These are phyloP conservation scores for Chlamydotis undulata DNA, from an alignment of 2,113 vertebrate species.

Conservation along the genomic window DNA sequence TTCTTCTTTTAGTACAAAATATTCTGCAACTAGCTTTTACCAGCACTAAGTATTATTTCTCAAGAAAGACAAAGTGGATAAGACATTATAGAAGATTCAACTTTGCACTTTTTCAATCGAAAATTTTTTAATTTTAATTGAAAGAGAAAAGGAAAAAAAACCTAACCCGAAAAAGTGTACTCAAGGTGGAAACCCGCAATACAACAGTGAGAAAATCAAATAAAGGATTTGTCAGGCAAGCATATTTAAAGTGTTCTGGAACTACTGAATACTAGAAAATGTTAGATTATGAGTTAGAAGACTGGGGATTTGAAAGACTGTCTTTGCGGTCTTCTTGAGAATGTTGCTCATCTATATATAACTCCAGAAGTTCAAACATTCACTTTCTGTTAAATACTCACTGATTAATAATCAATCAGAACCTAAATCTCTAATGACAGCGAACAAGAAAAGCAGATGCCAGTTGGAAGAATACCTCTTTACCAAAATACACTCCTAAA, in stretches of 20 bases:
- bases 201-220: background rate
- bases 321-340: too few species aligned
- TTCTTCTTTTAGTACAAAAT: background rate
- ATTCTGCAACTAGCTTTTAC: background rate
- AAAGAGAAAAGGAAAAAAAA: background rate
- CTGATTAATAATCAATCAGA: background rate
- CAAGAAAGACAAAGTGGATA: background rate
- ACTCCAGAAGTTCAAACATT: too few species aligned
- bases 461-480: background rate
- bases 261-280: background rate
- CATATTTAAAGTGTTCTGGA: background rate
- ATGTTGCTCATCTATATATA: too few species aligned
- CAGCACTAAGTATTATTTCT: background rate
- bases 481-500: background rate
- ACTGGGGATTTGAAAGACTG: too few species aligned
- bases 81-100: background rate
- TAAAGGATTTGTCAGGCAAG: background rate
- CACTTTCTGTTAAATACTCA: background rate
- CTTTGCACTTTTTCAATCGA: background rate
- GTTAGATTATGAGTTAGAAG: too few species aligned
- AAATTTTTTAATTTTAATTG: background rate
- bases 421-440: background rate
- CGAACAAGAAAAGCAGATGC: background rate
- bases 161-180: accelerated
- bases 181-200: background rate